Base-by-base conservation (phyloP, 2,888 invertebrate species). In the Himalopsyche tibetana region DNA sequence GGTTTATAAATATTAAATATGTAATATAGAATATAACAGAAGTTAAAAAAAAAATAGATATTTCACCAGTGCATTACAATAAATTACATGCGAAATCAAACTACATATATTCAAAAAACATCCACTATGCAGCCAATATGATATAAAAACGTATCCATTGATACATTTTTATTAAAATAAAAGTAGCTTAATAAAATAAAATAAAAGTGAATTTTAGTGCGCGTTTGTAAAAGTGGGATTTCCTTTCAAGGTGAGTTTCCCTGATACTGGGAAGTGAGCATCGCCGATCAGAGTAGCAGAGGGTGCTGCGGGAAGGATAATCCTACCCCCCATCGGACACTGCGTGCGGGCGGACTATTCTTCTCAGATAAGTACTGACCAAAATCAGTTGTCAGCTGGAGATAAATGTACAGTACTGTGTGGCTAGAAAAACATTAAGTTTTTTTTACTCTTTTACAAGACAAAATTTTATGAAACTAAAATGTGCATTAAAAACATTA, bases 381-480 rank as follows among this genome's bases (percentile, higher is more conserved):
- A 88, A 85, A 89, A 89, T 89, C 89, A 89, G 88, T 89, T 89
- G 89, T 89, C 89, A 89, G 88, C 87, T 79, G 82, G 84, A 88
- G 88, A 89, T 89, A 89, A 89, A 89, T 88, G 89, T 84, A 15
- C 36, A 19, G 28, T 42, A 84, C 5, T 40, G 86, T 19, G 82
- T 84, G 84, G 81, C 15, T n/a, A 19, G 17, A 79, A 84, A 87
- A 82, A n/a, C 5, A 51, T 28, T 28, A 28, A 0, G 28, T 28
- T 28, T 28, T 28, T 28, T 28, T 1, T 0, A 28, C 28, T 28
- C 28, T 28, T n/a, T n/a, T 28, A 28, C 28, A 28, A 28, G 1
- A 28, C 28, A 28, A 28, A n/a, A 1, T 28, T 28, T 28, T 28
- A 28, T 1, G 2, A 28, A 28, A 28, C 2, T 28, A 28, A 28